These are phyloP conservation scores for Stenurella melanura DNA, from an alignment of 2,888 invertebrate genomes.

Conservation along the genomic window DNA sequence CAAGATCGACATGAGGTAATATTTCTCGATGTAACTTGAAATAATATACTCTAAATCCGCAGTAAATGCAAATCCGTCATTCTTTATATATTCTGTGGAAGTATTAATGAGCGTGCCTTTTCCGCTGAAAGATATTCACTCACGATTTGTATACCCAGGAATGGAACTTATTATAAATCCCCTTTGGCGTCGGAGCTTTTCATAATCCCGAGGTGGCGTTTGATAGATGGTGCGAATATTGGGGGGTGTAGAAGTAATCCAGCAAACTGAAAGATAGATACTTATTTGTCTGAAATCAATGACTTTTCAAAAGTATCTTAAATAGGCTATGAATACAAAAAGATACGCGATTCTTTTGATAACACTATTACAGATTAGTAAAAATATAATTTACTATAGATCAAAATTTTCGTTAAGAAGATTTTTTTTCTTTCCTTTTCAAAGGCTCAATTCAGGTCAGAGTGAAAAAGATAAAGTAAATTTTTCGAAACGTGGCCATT, in stretches of 20 bases:
- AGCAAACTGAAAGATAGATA: background rate
- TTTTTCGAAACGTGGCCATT: no score
- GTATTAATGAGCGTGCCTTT: background rate
- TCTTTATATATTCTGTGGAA: no score
- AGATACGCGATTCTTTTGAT: background rate
- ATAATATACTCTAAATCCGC: background rate
- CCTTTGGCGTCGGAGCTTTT: slow-evolving; percentile 7
- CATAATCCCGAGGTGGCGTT: slow-evolving; percentile 7
- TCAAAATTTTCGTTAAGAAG: no score
- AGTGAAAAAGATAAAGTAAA: no score
- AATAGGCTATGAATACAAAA: background rate
- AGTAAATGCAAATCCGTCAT: background rate
- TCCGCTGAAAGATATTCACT: background rate
- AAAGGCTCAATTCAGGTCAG: no score
- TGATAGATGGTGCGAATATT: slow-evolving; percentile 1
- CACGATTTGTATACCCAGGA: slow-evolving; percentile 1
- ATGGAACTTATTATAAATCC: slow-evolving; percentile 7
- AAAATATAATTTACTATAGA: no score
- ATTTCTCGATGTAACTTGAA: background rate
- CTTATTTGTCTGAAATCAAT: slow-evolving; percentile 7
- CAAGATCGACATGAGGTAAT: no score
- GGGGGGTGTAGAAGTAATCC: background rate
- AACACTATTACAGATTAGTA: no score
- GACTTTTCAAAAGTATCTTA: background rate
- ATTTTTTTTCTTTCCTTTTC: no score